These are phyloP conservation scores for Urocynchramus pylzowi DNA, from an alignment of 2,113 vertebrate species.

Conservation along the genomic window DNA sequence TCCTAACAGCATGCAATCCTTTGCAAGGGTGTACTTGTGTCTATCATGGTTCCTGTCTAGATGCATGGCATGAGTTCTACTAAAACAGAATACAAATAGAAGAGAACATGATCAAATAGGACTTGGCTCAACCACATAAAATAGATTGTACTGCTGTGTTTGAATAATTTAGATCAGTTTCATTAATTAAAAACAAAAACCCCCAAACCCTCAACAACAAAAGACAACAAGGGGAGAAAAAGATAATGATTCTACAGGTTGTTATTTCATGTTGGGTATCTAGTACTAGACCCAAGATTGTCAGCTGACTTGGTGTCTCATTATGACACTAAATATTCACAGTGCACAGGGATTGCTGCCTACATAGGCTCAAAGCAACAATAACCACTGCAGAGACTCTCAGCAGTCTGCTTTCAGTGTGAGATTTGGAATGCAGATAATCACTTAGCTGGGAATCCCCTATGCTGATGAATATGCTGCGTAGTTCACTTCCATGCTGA, in stretches of 20 bases:
- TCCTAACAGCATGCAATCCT: background rate
- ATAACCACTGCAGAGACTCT: background rate
- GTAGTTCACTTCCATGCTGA: slow-evolving; percentile 38
- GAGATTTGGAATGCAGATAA: slow-evolving; percentile 46
- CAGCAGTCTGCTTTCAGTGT: background rate
- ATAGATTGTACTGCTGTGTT: background rate
- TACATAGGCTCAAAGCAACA: background rate
- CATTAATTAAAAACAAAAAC: background rate
- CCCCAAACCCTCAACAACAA: background rate
- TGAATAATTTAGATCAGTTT: slow-evolving; percentile 16
- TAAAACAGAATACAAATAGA: background rate
- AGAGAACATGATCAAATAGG: background rate
- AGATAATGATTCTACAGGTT: background rate
- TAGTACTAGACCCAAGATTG: background rate
- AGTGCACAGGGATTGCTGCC: background rate
- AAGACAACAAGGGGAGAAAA: background rate
- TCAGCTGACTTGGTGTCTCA: background rate
- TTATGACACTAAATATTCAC: slow-evolving; percentile 34
- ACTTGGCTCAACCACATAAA: background rate
- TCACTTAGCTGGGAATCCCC: slow-evolving; percentile 21
- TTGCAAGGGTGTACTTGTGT: background rate
- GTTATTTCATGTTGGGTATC: background rate
- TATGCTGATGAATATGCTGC: slow-evolving; percentile 36
- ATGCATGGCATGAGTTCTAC: background rate
- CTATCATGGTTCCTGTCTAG: background rate